Percentiles rank a stretch among this genome's conserved stretches.
phyloP scores from a whole-genome alignment of 2,888 invertebrate species.

The Drosophila limbata region DNA sequence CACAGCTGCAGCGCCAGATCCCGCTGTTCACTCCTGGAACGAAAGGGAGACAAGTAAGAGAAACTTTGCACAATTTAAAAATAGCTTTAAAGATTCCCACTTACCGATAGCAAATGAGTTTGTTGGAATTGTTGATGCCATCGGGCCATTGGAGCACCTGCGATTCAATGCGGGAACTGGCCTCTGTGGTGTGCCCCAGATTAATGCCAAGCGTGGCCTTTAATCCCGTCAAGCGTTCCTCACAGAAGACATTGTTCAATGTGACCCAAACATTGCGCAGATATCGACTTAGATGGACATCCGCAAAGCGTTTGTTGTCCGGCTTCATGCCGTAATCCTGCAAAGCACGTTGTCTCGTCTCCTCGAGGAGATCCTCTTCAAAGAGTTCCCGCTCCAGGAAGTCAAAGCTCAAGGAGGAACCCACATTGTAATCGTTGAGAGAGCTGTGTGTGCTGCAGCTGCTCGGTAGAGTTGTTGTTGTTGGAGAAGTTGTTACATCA shows the following conservation, averaged over 20 bases:
- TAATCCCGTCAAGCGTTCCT: slow-evolving; percentile 88
- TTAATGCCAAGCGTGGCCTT: slow-evolving; percentile 84
- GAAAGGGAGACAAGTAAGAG: background rate
- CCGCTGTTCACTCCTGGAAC: slow-evolving; percentile 87
- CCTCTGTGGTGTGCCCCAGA: slow-evolving; percentile 75
- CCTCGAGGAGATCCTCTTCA: slow-evolving; percentile 77
- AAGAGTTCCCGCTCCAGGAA: slow-evolving; percentile 72
- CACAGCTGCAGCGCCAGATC: slow-evolving; percentile 93
- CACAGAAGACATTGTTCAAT: slow-evolving; percentile 85
- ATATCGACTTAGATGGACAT: slow-evolving; percentile 90
- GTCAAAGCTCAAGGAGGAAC: slow-evolving; percentile 71
- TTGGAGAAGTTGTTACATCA: slow-evolving; percentile 50
- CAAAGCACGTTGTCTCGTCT: slow-evolving; percentile 89
- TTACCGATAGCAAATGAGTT: slow-evolving; percentile 82
- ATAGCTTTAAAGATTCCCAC: slow-evolving; percentile 9
- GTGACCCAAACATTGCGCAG: slow-evolving; percentile 92
- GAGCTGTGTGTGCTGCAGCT: slow-evolving; percentile 67
- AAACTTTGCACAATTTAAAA: too few species aligned
- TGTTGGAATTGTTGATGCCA: slow-evolving; percentile 83
- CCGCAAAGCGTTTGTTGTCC: slow-evolving; percentile 92
- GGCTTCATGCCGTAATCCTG: slow-evolving; percentile 91
- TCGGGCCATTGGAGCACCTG: slow-evolving; percentile 84
- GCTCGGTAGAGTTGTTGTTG: slow-evolving; percentile 46
- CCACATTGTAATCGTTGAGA: slow-evolving; percentile 55
- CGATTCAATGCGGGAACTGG: slow-evolving; percentile 81